Conservation (phyloP, 2,888 invertebrate genomes). For the Caradrina kadenii region DNA sequence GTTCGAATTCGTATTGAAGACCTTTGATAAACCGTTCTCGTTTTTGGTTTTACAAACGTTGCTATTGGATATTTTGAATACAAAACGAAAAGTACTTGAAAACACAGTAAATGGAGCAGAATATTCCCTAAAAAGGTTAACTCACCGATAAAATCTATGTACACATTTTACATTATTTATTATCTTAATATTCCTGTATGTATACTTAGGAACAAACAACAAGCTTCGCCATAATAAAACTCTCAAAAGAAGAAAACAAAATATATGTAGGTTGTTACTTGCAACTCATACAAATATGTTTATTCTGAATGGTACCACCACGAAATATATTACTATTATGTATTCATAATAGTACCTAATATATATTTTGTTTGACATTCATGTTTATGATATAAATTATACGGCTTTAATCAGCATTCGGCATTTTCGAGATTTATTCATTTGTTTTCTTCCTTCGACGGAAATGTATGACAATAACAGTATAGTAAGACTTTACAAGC, state of each 20-base stretch:
- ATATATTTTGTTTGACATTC: neutral
- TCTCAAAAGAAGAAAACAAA: slow-evolving; percentile 28
- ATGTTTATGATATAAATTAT: neutral
- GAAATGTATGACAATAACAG: too few species aligned
- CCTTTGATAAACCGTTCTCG: slow-evolving; percentile 17
- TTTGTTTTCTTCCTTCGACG: slow-evolving; percentile 5
- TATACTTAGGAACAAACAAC: slow-evolving; percentile 22
- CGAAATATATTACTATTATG: neutral
- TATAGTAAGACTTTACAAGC: too few species aligned
- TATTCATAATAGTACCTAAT: neutral
- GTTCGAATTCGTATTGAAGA: slow-evolving; percentile 10
- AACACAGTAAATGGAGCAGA: neutral
- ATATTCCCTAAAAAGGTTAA: slow-evolving; percentile 1
- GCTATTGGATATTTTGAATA: neutral
- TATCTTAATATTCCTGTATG: neutral
- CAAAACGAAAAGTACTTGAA: slow-evolving; percentile 2
- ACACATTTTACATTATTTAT: neutral
- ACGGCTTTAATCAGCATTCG: neutral
- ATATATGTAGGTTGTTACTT: slow-evolving; percentile 9
- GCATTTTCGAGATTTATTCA: slow-evolving; percentile 9
- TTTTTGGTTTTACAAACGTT: neutral
- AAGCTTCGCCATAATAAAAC: slow-evolving; percentile 21
- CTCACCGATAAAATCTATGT: neutral
- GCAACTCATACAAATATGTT: neutral
- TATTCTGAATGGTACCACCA: neutral